Evolutionary conservation across 2,888 invertebrate species (phyloP).

Genomic region (Drosophila cracens): DNA sequence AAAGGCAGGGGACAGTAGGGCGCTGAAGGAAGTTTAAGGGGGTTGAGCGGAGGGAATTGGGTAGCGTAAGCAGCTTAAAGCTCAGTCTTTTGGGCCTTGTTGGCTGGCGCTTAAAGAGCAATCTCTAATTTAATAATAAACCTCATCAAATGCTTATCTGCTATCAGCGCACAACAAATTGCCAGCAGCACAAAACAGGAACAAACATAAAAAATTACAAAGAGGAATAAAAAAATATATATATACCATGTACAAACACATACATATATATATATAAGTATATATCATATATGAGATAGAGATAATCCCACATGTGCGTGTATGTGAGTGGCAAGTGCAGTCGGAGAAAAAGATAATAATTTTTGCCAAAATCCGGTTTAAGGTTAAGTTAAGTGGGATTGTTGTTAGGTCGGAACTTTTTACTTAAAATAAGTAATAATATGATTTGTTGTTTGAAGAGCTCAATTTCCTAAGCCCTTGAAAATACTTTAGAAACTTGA

Average conservation of each 20-base stretch:
- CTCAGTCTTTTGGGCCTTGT: conserved; percentile 18
- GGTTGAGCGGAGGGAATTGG: conserved; percentile 12
- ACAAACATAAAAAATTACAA: conserved; percentile 31
- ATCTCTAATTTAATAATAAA: conserved; percentile 71
- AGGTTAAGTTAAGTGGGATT: not conserved
- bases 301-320: conserved; percentile 62
- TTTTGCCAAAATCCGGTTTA: not conserved
- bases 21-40: not conserved
- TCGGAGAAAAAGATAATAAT: not conserved
- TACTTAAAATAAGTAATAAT: not conserved
- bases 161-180: conserved; percentile 76
- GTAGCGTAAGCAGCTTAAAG: conserved; percentile 66
- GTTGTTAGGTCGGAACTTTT: not conserved
- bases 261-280: conserved; percentile 6
- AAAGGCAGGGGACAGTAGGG: not conserved
- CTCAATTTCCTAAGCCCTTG: not conserved
- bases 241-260: not conserved
- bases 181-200: conserved; percentile 53
- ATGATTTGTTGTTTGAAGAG: not conserved
- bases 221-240: conserved; percentile 10
- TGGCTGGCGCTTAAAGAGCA: conserved; percentile 34
- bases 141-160: conserved; percentile 80
- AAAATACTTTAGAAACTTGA: not conserved
- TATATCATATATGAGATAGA: conserved; percentile 8
- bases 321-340: conserved; percentile 25